Evolutionary conservation across 2,113 vertebrate genomes (phyloP), one percentile per base, ranked within the genome.

Genomic region (Vicugna pacos): DNA sequence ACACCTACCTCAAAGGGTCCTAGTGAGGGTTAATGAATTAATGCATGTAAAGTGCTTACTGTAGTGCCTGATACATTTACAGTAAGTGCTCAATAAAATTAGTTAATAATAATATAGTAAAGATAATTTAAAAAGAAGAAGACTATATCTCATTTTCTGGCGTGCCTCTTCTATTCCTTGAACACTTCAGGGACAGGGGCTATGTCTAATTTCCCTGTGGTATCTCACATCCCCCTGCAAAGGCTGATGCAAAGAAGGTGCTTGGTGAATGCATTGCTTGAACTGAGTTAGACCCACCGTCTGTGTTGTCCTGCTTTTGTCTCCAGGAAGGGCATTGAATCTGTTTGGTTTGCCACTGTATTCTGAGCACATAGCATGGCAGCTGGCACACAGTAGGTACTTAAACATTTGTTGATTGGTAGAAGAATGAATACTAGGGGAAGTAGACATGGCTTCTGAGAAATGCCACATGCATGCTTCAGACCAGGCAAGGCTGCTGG

Each of bases 211-310:
- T 58, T 81, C 42, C 20, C 14, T n/a, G 28, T 1, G 16, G 17
- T 6, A 38, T 15, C 28, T 46, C 0, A 0, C 8, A 69, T 42
- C 9, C 35, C 32, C 42, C 7, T 9, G 0, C 4, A 14, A 64
- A 28, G 60, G 22, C 69, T 77, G 86, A 56, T 3, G 19, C 1
- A 46, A 62, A 54, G 35, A 42, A 64, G 35, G 32, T 30, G 3
- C 14, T 60, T 65, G 50, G n/a, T 3, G 6, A 82, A n/a, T 67
- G 75, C 4, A 8, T 81, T 77, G 95, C 38, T 90, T 13, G 22
- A 89, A 32, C 28, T 76, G 79, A 32, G 8, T 83, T 86, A 73
- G 50, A 42, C 1, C 35, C 26, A 38, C 4, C 42, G 52, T 89
- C 42, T 48, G 13, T 5, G 22, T 10, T 50, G 46, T 20, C 64